Base-by-base conservation (phyloP, 1,140 invertebrate genomes). In the Eriocheir sinensis region DNA sequence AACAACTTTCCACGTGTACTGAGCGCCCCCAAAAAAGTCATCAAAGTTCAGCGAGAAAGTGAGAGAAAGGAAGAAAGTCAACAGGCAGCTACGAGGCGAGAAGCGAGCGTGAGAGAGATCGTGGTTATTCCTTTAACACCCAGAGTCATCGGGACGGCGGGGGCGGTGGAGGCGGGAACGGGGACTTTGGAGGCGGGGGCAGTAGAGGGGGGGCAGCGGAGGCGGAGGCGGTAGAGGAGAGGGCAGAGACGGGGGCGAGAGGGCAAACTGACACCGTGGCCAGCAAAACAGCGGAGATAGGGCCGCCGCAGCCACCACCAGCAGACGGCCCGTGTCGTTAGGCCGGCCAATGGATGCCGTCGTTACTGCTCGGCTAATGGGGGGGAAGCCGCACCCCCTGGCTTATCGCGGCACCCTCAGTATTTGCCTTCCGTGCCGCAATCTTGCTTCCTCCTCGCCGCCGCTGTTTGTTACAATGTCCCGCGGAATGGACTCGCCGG, bases 321-420 rank as follows among this genome's bases (percentile, higher is more conserved):
- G 30, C 81, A 72, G 60, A 72, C 60, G 60, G 60, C 21, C 60
- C 60, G 8, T 72, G 60, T 92, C 91, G 91, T 92, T 92, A 83
- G 91, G 30, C 81, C 38, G 81, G 81, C 44, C 91, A 93, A 86
- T 93, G 81, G 38, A 93, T 93, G 36, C 91, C 80, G 72, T 86
- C 91, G 91, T 93, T 93, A 93, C 80, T 86, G 91, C 30, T 83
- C 40, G 38, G 81, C 79, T 93, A 93, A 93, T 83, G 81, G 81
- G 36, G 86, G 88, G 34, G 32, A 83, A 40, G 32, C 80, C 80
- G 34, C 41, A 30, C 34, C 80, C 79, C 91, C 17, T 36, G 40
- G 34, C 91, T 93, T 93, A 93, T 93, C 91, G 81, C 40, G 48
- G 17, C 41, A 80, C 36, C 91, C 81, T 93, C 91, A 93, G 91